Percentiles rank a stretch among this genome's conserved stretches.
Conservation (phyloP, 1,140 invertebrate genomes). For the Drosophila guanche region DNA sequence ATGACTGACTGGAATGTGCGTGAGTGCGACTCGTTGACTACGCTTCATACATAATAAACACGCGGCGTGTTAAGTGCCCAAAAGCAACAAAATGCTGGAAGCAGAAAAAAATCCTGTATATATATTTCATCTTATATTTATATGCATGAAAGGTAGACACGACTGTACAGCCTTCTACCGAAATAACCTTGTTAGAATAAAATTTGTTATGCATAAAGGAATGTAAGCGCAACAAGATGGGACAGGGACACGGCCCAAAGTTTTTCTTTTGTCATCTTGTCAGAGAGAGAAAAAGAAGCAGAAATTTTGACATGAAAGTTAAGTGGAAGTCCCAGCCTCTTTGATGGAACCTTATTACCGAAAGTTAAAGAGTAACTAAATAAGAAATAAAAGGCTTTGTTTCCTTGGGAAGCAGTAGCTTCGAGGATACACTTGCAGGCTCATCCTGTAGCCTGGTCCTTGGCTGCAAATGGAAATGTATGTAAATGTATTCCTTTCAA, state of each 20-base stretch:
- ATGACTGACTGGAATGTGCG: slow-evolving; percentile 39
- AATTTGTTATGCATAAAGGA: slow-evolving; percentile 44
- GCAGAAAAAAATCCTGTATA: slow-evolving; percentile 1
- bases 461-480: too few species aligned
- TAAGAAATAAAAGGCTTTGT: too few species aligned
- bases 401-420: too few species aligned
- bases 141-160: slow-evolving; percentile 45
- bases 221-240: neutral
- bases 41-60: slow-evolving; percentile 81
- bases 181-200: slow-evolving; percentile 44
- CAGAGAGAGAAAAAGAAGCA: slow-evolving; percentile 8
- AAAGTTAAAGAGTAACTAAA: too few species aligned
- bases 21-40: slow-evolving; percentile 75
- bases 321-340: slow-evolving; percentile 8
- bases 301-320: slow-evolving; percentile 27
- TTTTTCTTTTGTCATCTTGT: slow-evolving; percentile 38
- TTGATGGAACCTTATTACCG: slow-evolving; percentile 4
- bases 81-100: slow-evolving; percentile 24
- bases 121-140: slow-evolving; percentile 48
- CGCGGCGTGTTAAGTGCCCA: slow-evolving; percentile 75
- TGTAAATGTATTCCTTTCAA: too few species aligned
- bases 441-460: too few species aligned
- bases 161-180: slow-evolving; percentile 4
- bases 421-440: too few species aligned
- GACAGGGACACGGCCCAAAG: slow-evolving; percentile 4